Evolutionary conservation across 2,113 vertebrate species (phyloP).

Genomic region (Cettia cetti): DNA sequence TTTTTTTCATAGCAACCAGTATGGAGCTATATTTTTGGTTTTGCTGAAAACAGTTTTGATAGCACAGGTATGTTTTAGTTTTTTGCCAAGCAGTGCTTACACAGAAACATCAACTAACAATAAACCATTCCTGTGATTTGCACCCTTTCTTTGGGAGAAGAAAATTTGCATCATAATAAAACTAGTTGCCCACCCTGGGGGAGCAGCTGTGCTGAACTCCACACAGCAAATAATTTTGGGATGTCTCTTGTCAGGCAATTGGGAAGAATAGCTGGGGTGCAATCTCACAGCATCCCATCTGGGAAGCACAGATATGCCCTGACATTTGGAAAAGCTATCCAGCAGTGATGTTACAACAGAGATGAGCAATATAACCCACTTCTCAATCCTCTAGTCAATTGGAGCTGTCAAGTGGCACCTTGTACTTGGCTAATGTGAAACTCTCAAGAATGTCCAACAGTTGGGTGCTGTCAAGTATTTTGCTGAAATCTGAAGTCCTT

Average conservation of each 20-base stretch:
- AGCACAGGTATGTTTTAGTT: neutral
- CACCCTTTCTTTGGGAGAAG: neutral
- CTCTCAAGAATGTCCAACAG: slow-evolving; percentile 49
- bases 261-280: neutral
- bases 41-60: neutral
- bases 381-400: slow-evolving; percentile 23
- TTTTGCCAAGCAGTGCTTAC: neutral
- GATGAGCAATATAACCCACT: neutral
- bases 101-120: neutral
- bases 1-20: neutral
- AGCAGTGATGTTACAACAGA: neutral
- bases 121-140: neutral
- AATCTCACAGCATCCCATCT: neutral
- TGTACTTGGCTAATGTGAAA: slow-evolving; percentile 7
- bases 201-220: neutral
- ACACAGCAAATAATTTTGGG: neutral
- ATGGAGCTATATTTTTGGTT: neutral
- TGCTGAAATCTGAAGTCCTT: slow-evolving; percentile 51
- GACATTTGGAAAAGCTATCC: neutral
- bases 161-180: neutral
- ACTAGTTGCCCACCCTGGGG: neutral
- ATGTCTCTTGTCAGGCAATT: neutral
- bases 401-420: slow-evolving; percentile 48
- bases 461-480: slow-evolving; percentile 59
- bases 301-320: neutral